Evolutionary conservation across 2,113 vertebrate species (phyloP), one percentile per base, ranked within the genome.

Genomic region (Mungos mungo): DNA sequence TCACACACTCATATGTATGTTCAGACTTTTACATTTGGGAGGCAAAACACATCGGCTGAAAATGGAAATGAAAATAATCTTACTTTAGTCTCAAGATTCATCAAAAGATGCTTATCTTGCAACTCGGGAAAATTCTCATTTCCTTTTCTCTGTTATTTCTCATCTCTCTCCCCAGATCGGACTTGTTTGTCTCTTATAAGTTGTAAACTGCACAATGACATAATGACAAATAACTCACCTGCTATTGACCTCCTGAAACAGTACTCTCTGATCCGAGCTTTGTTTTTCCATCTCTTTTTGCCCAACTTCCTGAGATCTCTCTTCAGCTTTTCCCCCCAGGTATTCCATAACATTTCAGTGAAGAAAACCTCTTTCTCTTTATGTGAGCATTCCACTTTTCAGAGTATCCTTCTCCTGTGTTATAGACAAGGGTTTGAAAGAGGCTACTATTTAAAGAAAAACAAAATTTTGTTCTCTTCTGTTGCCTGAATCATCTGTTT

Each of bases 401-500:
- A 80, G 23, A 31, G 38, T 69, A 15, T 47, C 50, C 16, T 77
- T 66, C 57, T 65, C 69, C 47, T 57, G 57, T 50, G 18, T 72
- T 33, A 82, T 25, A 82, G 41, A 88, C 33, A n/a, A 84, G 87
- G 84, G 76, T 41, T 66, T 66, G 83, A 29, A 74, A 90, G 21
- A 76, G 5, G 31, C 31, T 25, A 38, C 25, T 47, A 23, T 84
- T 57, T 41, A 89, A 41, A 41, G 76, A 82, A 81, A 90, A 88
- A 25, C 76, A 76, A 54, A 72, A n/a, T 47, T 29, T 57, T 29
- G 35, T 68, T 84, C 21, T 84, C 23, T 31, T n/a, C 41, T 5
- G 16, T 84, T 54, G 18, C 47, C 69, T 76, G 57, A 45, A 10
- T 84, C 54, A 45, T 45, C 47, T 7, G 33, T 71, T 50, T 65